Evolutionary conservation across 2,888 invertebrate genomes (phyloP).

Genomic region (Harmothoe impar): DNA sequence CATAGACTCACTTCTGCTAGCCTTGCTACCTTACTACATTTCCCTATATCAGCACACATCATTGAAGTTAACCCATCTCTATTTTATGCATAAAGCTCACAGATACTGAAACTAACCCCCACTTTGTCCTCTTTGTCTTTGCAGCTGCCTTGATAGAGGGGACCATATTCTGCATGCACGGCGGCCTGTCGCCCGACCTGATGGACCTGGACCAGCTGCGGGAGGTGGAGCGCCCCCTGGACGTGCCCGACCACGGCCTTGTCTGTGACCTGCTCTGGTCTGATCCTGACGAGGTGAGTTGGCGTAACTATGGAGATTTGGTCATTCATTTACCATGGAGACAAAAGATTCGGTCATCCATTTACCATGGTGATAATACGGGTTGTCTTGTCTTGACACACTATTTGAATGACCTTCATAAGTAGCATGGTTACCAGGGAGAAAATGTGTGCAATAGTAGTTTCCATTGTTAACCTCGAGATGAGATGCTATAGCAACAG

Average conservation of each 20-base stretch:
- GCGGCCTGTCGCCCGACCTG: constrained; percentile 85
- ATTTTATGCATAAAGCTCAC: background rate
- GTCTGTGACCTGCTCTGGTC: constrained; percentile 84
- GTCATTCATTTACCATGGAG: constrained; percentile 8
- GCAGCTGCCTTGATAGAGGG: constrained; percentile 85
- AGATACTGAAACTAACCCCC: background rate
- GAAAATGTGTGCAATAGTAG: no score
- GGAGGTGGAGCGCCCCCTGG: constrained; percentile 80
- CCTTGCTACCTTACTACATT: no score
- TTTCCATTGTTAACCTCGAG: no score
- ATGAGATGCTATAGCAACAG: no score
- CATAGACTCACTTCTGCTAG: no score
- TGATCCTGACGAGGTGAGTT: constrained; percentile 82
- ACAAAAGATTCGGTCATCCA: no score
- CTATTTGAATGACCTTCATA: no score
- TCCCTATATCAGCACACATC: no score
- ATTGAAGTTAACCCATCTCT: no score
- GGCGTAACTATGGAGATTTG: constrained; percentile 34
- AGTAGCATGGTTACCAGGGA: no score
- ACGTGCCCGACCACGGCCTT: constrained; percentile 83
- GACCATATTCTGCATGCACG: constrained; percentile 86
- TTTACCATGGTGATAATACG: no score
- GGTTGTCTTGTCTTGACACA: no score
- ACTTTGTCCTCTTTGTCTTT: background rate
- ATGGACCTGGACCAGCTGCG: constrained; percentile 81